A percentile compares a stretch with the other conserved stretches of the same genome.
These are phyloP conservation scores for Chaetogeoica ovagalla DNA, from an alignment of 2,888 invertebrate genomes.

Conservation along the genomic window DNA sequence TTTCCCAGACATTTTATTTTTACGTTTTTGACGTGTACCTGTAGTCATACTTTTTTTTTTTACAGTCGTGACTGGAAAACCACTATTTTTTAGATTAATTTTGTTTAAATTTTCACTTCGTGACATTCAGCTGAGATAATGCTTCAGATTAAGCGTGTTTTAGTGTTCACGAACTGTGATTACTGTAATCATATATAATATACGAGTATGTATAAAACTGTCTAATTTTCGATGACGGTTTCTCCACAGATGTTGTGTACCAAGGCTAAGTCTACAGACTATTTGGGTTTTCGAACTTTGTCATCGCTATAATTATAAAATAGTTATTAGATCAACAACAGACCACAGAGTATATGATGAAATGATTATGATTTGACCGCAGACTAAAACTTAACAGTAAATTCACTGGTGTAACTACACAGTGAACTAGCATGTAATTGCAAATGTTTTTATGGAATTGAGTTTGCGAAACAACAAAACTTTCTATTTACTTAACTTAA, in stretches of 20 bases:
- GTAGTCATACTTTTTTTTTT: slow-evolving; percentile 3
- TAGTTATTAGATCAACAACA: not conserved
- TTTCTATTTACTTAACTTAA: too few species aligned
- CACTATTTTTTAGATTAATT: slow-evolving; percentile 9
- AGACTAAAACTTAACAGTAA: slow-evolving; percentile 4
- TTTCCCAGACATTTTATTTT: slow-evolving; percentile 5
- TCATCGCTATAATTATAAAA: slow-evolving; percentile 4
- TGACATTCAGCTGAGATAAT: slow-evolving; percentile 18
- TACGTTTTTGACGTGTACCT: not conserved
- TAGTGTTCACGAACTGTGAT: not conserved
- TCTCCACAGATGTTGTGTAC: not conserved
- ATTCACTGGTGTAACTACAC: not conserved
- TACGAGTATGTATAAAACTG: not conserved
- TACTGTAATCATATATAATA: slow-evolving; percentile 17
- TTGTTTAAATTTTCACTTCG: slow-evolving; percentile 13
- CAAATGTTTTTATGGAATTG: not conserved
- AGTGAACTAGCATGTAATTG: not conserved
- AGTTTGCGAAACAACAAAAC: too few species aligned
- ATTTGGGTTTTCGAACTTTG: not conserved
- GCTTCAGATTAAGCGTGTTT: slow-evolving; percentile 17
- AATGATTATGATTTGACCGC: not conserved
- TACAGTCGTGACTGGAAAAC: slow-evolving; percentile 15
- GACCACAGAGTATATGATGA: not conserved
- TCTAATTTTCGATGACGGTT: not conserved
- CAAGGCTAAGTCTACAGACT: not conserved